These are phyloP conservation scores for Hemitrygon akajei DNA, from an alignment of 2,797 vertebrate species.

Conservation along the genomic window DNA sequence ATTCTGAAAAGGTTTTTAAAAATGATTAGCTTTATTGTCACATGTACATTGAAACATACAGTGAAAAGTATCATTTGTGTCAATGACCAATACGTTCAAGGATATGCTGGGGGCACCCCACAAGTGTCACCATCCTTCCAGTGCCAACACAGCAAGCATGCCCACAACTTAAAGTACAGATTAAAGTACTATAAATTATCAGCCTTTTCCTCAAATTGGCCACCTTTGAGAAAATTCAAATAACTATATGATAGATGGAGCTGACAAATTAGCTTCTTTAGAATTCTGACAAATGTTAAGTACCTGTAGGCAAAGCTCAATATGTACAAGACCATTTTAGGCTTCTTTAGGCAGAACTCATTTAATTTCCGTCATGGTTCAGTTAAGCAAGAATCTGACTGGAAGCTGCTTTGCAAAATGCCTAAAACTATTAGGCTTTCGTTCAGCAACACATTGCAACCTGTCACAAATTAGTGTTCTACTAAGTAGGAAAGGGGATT, in stretches of 20 bases:
- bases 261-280: conserved; percentile 4
- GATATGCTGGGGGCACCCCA: too few relatives aligned
- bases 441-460: conserved; percentile 26
- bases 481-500: not conserved
- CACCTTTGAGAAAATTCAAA: not conserved
- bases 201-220: not conserved
- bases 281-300: conserved; percentile 23
- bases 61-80: too few relatives aligned
- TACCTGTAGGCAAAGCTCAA: conserved; percentile 16
- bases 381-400: conserved; percentile 26
- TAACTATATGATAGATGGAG: conserved; percentile 3
- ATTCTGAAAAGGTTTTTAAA: too few relatives aligned
- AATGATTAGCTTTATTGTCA: too few relatives aligned
- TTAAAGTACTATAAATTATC: not conserved
- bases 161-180: too few relatives aligned
- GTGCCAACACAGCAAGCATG: too few relatives aligned
- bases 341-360: conserved; percentile 15
- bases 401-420: conserved; percentile 23
- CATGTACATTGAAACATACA: too few relatives aligned
- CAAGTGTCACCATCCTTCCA: too few relatives aligned
- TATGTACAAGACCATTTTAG: not conserved
- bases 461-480: conserved; percentile 27
- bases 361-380: conserved; percentile 16
- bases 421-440: conserved; percentile 23
- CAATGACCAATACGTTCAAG: too few relatives aligned